Evolutionary conservation across 2,888 invertebrate species (phyloP), one percentile per base, ranked within the genome.

Genomic region (Notodonta dromedarius): DNA sequence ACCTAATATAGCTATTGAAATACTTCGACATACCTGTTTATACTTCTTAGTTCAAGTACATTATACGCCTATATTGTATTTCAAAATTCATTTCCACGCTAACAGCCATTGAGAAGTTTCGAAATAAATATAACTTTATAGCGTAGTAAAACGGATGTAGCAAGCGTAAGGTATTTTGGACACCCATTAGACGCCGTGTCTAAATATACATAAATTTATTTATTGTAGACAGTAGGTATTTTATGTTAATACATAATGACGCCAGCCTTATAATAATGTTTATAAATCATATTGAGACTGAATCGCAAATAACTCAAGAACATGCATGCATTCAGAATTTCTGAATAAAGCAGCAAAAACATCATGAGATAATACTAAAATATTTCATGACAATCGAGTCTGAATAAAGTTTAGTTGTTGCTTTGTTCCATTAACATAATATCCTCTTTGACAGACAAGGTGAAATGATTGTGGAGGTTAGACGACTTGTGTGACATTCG

Each of bases 401-500:
- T 46, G n/a, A 46, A 46, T n/a, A 46, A 8, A 11, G 42, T 11
- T 42, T 42, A 9, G n/a, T n/a, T 46, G n/a, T 52, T 52, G 32
- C 52, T 32, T 11, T 13, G 3, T 32, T 52, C 13, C 13, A 52
- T 35, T 51, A 14, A 9, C n/a, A 4, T 24, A 24, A 24, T 46
- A 13, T 4, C 32, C 9, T 13, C 32, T 32, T 52, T 52, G 52
- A 24, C 32, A 24, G 35, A 32, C 51, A 51, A 51, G 51, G 51
- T 24, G 11, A 51, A 24, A 24, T 51, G 11, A 5, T 51, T 2
- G 16, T 24, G 7, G 16, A 51, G 13, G 32, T 32, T 52, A 12
- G 11, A 32, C 11, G 66, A 68, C 67, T 69, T 72, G 63, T 67
- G 61, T 48, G 50, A 57, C 53, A 42, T 52, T 51, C 51, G 55